A percentile compares a stretch with the other conserved stretches of the same genome.
Conservation (phyloP, 1,140 invertebrate genomes). For the Leptoteleia sp. region DNA sequence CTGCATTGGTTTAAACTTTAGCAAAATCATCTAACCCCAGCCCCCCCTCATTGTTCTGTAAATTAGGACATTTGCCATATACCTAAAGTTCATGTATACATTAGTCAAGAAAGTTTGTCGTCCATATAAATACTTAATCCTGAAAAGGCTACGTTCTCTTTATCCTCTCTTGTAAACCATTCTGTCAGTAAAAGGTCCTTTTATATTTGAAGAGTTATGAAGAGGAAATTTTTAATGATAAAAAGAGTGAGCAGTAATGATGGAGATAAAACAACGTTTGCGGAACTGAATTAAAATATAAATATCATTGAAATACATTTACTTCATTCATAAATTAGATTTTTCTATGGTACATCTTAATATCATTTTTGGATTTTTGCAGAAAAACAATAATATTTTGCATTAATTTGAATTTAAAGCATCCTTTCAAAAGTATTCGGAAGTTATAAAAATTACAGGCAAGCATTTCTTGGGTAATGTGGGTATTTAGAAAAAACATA, state of each 20-base stretch:
- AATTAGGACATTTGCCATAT: conserved; percentile 53
- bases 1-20: conserved; percentile 3
- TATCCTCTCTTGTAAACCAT: conserved; percentile 48
- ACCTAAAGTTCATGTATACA: conserved; percentile 45
- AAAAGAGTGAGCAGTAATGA: conserved; percentile 44
- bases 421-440: no score
- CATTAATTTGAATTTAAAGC: no score
- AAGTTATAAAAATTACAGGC: no score
- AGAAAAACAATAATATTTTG: no score
- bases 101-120: conserved; percentile 54
- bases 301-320: conserved; percentile 4
- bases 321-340: no score
- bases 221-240: conserved; percentile 45
- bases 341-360: no score
- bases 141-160: conserved; percentile 47
- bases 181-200: conserved; percentile 36
- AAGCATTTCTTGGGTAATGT: no score
- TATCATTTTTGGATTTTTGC: no score
- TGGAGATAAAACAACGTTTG: conserved; percentile 20
- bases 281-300: conserved; percentile 12
- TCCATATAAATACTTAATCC: conserved; percentile 43
- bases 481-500: no score
- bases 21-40: conserved; percentile 8
- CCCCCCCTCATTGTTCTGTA: conserved; percentile 36
- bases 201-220: conserved; percentile 47